Base-by-base conservation (phyloP, 2,113 vertebrate species). In the Canis aureus region DNA sequence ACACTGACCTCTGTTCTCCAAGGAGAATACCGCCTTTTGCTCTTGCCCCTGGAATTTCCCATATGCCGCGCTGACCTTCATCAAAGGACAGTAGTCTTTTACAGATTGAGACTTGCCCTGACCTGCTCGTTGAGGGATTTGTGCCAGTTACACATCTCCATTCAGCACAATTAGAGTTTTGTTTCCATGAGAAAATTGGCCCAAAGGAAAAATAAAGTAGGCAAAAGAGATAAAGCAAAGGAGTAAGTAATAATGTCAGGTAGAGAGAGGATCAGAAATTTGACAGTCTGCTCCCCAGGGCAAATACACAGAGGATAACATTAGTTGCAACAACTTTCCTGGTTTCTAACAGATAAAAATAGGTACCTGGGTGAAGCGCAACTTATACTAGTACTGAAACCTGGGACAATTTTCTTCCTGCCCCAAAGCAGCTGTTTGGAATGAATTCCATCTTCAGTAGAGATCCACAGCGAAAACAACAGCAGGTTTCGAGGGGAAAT, bases 1-100 rank as follows among this genome's bases (percentile, higher is more conserved):
- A 49, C 3, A 13, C 38, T 81, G 43, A 82, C n/a, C 83, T 93
- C 90, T 69, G 49, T 67, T 95, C 71, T 95, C 49, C 78, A 55
- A 90, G 25, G 55, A 92, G n/a, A 95, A 25, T 57, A 38, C 59
- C 22, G 55, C 62, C 32, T n/a, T 73, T 57, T 73, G 74, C 69
- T 69, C 57, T 90, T 69, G 78, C 60, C 55, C 96, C 90, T 81
- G 87, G 90, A 95, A 96, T 92, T 90, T 81, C 83, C 85, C 51
- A 88, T 6, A 64, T 27, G n/a, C 43, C 19, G 3, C 22, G 35
- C 62, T 95, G 93, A 94, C 74, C 74, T 96, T 88, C 83, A 59
- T 23, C 22, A 69, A 55, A 13, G 27, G 16, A 96, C 7, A 74
- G 5, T 1, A 35, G 19, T 53, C 73, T 94, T 78, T 79, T 84